Evolutionary conservation across 2,113 vertebrate genomes (phyloP), one percentile per base, ranked within the genome.

Genomic region (Procavia capensis): DNA sequence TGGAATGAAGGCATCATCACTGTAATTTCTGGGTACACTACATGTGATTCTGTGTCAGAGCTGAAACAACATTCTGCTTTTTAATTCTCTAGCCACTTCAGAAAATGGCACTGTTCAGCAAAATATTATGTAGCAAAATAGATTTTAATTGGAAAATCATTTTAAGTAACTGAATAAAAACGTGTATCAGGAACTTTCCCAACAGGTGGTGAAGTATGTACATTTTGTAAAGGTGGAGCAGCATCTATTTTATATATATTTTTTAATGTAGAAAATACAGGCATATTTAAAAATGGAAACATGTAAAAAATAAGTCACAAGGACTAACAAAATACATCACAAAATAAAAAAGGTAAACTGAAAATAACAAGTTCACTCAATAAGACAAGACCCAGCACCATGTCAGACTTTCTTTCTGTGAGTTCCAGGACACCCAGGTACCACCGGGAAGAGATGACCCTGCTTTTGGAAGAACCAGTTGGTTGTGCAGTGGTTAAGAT

Each of bases 201-300:
- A 85, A 93, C 1, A 88, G 95, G 91, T 61, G 96, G 96, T 47
- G 93, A 90, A 97, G 93, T 97, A 96, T 98, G 98, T 98, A 98
- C 96, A 97, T 97, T 96, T 97, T 90, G 83, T 97, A 88, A 97
- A 90, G 97, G 75, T 93, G 96, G 98, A 98, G 98, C 98, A 98
- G 98, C 98, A 98, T 98, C 98, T 95, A 97, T 96, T 98, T 98
- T 97, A 98, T 98, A 98, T 97, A 97, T 98, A n/a, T 97, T 97
- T 97, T 97, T 72, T 72, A 72, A 98, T 98, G 98, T 98, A 97
- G 98, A 98, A 98, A 99, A 98, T 98, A 98, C 96, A 98, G 96
- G 98, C 90, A 66, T 88, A 97, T 98, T 98, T 95, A 97, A 98
- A 97, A 98, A 98, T 66, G 61, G 94, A 97, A 98, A 98, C 93